phyloP scores from a whole-genome alignment of 2,113 vertebrate genomes.

The Myocastor coypus region DNA sequence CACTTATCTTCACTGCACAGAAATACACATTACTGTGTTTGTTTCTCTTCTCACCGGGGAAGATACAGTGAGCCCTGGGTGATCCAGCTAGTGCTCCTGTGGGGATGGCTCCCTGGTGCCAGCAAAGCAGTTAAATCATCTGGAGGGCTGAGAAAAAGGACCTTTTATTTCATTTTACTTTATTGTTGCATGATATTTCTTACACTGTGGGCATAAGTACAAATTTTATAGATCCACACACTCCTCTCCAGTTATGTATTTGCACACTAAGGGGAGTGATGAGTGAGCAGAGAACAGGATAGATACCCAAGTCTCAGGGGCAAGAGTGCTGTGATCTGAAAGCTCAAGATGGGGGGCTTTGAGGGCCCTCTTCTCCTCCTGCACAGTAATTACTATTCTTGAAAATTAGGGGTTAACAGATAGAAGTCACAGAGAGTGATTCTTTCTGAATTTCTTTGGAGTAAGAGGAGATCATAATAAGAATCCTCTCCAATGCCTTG shows the following conservation, averaged over 20 bases:
- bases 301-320: neutral
- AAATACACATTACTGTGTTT: neutral
- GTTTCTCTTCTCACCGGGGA: neutral
- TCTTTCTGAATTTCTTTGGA: neutral
- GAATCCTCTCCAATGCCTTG: neutral
- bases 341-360: neutral
- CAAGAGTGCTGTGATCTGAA: neutral
- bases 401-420: neutral
- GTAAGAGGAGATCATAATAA: neutral
- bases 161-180: neutral
- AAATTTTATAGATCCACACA: neutral
- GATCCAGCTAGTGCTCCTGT: too few species aligned
- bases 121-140: neutral
- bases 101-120: neutral
- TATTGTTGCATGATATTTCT: neutral
- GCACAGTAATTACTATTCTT: neutral
- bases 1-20: constrained; percentile 57
- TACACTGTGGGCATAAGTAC: too few species aligned
- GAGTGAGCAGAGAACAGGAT: neutral
- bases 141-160: neutral
- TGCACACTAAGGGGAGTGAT: neutral
- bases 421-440: neutral
- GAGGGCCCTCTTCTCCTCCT: neutral
- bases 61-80: neutral
- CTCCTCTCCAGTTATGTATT: neutral